A percentile compares a stretch with the other conserved stretches of the same genome.
Evolutionary conservation across 92 coral and sea anemone genomes (phyloP).

Genomic region (Scolanthus callimorphus): DNA sequence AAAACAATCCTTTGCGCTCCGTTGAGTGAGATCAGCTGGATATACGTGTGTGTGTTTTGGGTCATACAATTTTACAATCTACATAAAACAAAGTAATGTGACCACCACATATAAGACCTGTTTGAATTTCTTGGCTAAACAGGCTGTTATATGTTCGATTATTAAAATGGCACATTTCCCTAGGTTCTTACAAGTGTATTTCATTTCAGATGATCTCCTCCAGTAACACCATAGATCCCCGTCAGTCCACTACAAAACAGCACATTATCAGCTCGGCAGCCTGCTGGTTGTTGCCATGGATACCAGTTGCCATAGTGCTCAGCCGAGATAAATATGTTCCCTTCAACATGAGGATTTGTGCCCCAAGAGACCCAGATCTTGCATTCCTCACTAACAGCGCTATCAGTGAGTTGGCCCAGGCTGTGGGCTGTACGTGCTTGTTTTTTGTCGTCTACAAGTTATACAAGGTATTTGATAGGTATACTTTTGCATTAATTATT

Average conservation of each 20-base stretch:
- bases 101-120: too few relatives aligned
- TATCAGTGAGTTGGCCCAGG: slow-evolving; percentile 48
- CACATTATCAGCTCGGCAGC: slow-evolving; percentile 47
- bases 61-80: too few relatives aligned
- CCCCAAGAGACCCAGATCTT: slow-evolving; percentile 15
- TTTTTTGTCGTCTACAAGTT: slow-evolving; percentile 72
- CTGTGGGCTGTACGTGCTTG: slow-evolving; percentile 74
- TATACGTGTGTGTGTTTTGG: too few relatives aligned
- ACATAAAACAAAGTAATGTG: too few relatives aligned
- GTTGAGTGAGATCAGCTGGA: too few relatives aligned
- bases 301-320: slow-evolving; percentile 73
- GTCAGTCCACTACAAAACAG: slow-evolving; percentile 7
- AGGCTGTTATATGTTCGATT: too few relatives aligned
- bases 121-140: too few relatives aligned
- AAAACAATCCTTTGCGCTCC: too few relatives aligned
- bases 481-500: slow-evolving; percentile 11
- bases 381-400: slow-evolving; percentile 48
- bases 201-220: slow-evolving; percentile 45
- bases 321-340: slow-evolving; percentile 18
- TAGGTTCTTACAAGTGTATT: too few relatives aligned
- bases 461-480: slow-evolving; percentile 32
- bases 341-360: slow-evolving; percentile 49
- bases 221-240: slow-evolving; percentile 4
- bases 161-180: too few relatives aligned
- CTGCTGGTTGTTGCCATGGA: slow-evolving; percentile 83